Evolutionary conservation across 2,888 invertebrate species (phyloP), one percentile per base, ranked within the genome.

Genomic region (Ligdia adustata): DNA sequence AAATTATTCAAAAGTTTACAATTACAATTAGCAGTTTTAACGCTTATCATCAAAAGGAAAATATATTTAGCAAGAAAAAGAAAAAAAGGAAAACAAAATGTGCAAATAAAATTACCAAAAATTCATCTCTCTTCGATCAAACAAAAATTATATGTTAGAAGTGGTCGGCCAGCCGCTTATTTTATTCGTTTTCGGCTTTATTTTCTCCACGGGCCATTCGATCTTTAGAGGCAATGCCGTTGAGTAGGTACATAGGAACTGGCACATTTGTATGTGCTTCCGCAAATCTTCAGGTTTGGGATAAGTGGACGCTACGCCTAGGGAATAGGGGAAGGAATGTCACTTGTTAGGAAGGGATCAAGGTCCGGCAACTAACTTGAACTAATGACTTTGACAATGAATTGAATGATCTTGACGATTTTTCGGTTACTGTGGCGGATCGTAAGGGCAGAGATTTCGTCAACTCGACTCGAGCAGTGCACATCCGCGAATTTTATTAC

Each of bases 311-410:
- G 13, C 20, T 7, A 33, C n/a, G n/a, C 7, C 33, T 33, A 22
- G 9, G 33, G 20, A 20, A 18, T 18, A 11, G 32, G 32, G 16
- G 7, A 32, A 32, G 6, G 32, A n/a, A n/a, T n/a, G n/a, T n/a
- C n/a, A n/a, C n/a, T n/a, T n/a, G n/a, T n/a, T n/a, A n/a, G n/a
- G n/a, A n/a, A n/a, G n/a, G n/a, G n/a, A n/a, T n/a, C n/a, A n/a
- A n/a, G n/a, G n/a, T n/a, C n/a, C n/a, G n/a, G n/a, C n/a, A n/a
- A n/a, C n/a, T n/a, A n/a, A n/a, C n/a, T n/a, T n/a, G n/a, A n/a
- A n/a, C n/a, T n/a, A n/a, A n/a, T n/a, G n/a, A n/a, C n/a, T n/a
- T n/a, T n/a, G n/a, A n/a, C n/a, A n/a, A n/a, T n/a, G n/a, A n/a
- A n/a, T n/a, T n/a, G n/a, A n/a, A n/a, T n/a, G n/a, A n/a, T n/a